These are phyloP conservation scores for Melanotaenia duboulayi DNA, from an alignment of 2,113 vertebrate genomes.

Conservation along the genomic window DNA sequence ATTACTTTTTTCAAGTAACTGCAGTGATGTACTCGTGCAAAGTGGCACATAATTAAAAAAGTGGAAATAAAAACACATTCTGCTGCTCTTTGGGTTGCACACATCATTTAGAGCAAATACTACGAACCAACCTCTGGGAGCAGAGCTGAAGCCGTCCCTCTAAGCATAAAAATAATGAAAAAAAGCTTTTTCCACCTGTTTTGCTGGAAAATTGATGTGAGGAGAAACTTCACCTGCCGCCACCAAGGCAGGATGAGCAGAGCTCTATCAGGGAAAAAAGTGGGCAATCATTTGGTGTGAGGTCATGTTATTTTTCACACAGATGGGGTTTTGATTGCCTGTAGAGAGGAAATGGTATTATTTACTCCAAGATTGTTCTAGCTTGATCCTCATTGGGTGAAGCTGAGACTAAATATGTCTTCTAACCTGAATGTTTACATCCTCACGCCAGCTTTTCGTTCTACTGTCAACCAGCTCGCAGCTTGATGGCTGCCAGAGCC, in stretches of 20 bases:
- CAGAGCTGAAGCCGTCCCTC: too few species aligned
- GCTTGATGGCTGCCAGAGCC: conserved; percentile 56
- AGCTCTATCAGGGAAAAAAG: conserved; percentile 53
- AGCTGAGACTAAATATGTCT: conserved; percentile 61
- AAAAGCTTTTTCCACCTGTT: conserved; percentile 15
- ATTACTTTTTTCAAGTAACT: too few species aligned
- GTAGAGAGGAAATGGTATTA: conserved; percentile 74
- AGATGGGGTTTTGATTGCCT: conserved; percentile 81
- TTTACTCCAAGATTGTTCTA: conserved; percentile 70
- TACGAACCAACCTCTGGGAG: too few species aligned
- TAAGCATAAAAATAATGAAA: neutral
- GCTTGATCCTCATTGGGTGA: conserved; percentile 62
- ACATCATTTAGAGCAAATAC: too few species aligned
- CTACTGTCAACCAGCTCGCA: conserved; percentile 39
- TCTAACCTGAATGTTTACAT: neutral
- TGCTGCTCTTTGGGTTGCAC: too few species aligned
- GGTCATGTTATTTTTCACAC: conserved; percentile 74
- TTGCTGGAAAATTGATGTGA: conserved; percentile 50
- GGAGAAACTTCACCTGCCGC: conserved; percentile 47
- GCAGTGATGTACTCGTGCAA: too few species aligned
- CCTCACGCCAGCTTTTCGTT: conserved; percentile 17
- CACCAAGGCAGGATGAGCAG: conserved; percentile 43
- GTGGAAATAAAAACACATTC: too few species aligned
- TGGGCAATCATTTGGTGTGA: conserved; percentile 69
- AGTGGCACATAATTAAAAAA: too few species aligned